These are phyloP conservation scores for Leptopilina drosophilae DNA, from an alignment of 2,888 invertebrate species.

Conservation along the genomic window DNA sequence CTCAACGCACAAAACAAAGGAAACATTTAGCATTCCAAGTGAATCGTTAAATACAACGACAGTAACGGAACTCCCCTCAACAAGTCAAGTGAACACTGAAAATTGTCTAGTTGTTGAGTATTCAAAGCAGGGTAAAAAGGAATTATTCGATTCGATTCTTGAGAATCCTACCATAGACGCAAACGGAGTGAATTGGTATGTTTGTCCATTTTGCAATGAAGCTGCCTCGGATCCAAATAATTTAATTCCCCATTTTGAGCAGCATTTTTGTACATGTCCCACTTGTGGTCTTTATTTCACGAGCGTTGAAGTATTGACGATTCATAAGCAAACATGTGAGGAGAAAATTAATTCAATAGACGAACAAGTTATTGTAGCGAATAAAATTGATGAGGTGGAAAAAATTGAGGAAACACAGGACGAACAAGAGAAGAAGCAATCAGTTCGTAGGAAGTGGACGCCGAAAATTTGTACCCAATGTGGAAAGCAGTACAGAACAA, in stretches of 20 bases:
- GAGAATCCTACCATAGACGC: constrained; percentile 72
- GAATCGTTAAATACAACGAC: constrained; percentile 63
- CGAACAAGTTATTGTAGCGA: constrained; percentile 40
- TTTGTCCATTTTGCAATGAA: constrained; percentile 75
- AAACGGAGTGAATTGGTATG: constrained; percentile 71
- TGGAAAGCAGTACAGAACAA: constrained; percentile 80
- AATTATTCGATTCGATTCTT: constrained; percentile 67
- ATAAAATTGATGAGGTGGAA: constrained; percentile 12
- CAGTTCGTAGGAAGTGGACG: constrained; percentile 73
- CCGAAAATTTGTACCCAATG: constrained; percentile 80
- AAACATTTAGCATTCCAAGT: constrained; percentile 51
- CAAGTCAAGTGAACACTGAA: constrained; percentile 64
- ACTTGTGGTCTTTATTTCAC: constrained; percentile 77
- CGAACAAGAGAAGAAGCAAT: constrained; percentile 66
- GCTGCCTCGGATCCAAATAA: constrained; percentile 68
- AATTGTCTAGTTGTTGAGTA: constrained; percentile 70
- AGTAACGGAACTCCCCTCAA: constrained; percentile 63
- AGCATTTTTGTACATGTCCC: constrained; percentile 71
- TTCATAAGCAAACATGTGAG: constrained; percentile 69
- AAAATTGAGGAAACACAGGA: constrained; percentile 53
- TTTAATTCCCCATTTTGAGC: constrained; percentile 70
- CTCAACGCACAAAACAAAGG: constrained; percentile 51
- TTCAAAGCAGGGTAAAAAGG: constrained; percentile 67
- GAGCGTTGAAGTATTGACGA: constrained; percentile 75
- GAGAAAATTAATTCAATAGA: constrained; percentile 49